These are phyloP conservation scores for Melipona quadrifasciata DNA, from an alignment of 1,140 invertebrate species.

Conservation along the genomic window DNA sequence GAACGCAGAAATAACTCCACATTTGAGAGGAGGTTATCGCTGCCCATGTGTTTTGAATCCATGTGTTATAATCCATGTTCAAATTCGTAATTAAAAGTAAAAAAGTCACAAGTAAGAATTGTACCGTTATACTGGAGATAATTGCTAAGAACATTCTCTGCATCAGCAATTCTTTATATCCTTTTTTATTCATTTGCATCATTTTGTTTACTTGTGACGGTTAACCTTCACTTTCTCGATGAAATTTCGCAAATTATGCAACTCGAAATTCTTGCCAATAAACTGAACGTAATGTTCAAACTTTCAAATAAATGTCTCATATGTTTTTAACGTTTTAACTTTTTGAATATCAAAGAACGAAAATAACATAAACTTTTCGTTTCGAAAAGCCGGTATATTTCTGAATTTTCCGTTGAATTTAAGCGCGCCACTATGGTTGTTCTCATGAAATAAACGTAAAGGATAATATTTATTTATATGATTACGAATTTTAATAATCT, in stretches of 20 bases:
- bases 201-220: conserved; percentile 47
- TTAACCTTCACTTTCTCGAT: conserved; percentile 37
- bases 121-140: conserved; percentile 79
- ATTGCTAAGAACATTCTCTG: conserved; percentile 80
- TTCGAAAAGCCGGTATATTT: conserved; percentile 25
- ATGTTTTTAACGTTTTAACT: not conserved
- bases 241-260: not conserved
- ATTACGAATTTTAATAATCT: not conserved
- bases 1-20: conserved; percentile 82
- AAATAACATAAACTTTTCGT: not conserved
- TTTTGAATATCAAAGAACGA: not conserved
- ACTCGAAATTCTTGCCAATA: not conserved
- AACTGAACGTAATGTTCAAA: not conserved
- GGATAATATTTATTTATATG: not conserved
- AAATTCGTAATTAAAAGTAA: conserved; percentile 83
- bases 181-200: conserved; percentile 51
- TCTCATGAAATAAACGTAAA: not conserved
- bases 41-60: conserved; percentile 80
- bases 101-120: conserved; percentile 81
- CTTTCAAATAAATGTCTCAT: not conserved
- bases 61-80: conserved; percentile 81
- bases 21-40: conserved; percentile 82
- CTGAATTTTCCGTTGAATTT: conserved; percentile 18
- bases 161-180: conserved; percentile 80
- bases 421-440: not conserved